Base-by-base conservation (phyloP, 1,140 invertebrate species). In the Homalodisca vitripennis region DNA sequence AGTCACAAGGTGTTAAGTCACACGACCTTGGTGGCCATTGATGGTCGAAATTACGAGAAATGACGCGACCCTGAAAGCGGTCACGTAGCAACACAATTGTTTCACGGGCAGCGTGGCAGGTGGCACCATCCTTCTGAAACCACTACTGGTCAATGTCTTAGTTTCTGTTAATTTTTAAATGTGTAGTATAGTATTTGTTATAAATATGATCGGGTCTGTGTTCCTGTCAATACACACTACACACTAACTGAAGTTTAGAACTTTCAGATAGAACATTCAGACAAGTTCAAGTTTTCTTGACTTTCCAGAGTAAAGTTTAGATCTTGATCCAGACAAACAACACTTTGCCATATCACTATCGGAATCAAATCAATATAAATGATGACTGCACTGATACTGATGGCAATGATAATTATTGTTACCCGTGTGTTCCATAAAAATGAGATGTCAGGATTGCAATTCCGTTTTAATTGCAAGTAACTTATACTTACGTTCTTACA, bases 161-260 rank as follows among this genome's bases (percentile, higher is more conserved):
- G 3, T 20, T 51, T 20, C 17, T 3, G 17, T 3, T 3, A 3
- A 6, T 3, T 3, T 51, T 51, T 51, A 51, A 51, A n/a, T 51
- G 48, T 51, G 48, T 51, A 12, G 48, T 51, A 10, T 14, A 22
- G n/a, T 51, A 51, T 51, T 51, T 51, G 14, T 51, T 51, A 51
- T 51, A 3, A 51, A 51, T n/a, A 51, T 20, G n/a, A 51, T 51
- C n/a, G 3, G 2, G 22, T 14, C 48, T 51, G 48, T 51, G 3
- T 20, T 22, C 22, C n/a, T 51, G 22, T 51, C 48, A n/a, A 20
- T 51, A 51, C 14, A 20, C 2, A 51, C 17, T 3, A 51, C 22
- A 22, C 22, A 22, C 22, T 3, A 20, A 12, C 22, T 51, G 48
- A 51, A 51, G n/a, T 20, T 51, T 3, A 51, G n/a, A 3, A 22